Evolutionary conservation across 2,888 invertebrate species (phyloP).

Genomic region (Drosophila quinaria): DNA sequence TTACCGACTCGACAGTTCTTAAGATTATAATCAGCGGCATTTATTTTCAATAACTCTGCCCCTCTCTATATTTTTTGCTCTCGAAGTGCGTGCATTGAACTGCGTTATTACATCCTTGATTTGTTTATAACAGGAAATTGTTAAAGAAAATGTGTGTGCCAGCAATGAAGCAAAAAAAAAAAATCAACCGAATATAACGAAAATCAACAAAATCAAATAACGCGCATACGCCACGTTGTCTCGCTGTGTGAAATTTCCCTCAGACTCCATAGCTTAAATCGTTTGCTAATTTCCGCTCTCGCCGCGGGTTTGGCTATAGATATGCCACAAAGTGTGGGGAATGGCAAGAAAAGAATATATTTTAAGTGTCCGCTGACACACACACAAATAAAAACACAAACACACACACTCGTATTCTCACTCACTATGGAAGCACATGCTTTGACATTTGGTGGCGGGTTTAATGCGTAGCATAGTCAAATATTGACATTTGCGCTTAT

Average conservation of each 20-base stretch:
- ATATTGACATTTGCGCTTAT: conserved; percentile 80
- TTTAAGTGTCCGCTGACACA: conserved; percentile 56
- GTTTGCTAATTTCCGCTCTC: conserved; percentile 79
- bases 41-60: conserved; percentile 62
- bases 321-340: conserved; percentile 36
- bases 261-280: conserved; percentile 57
- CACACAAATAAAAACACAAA: conserved; percentile 26
- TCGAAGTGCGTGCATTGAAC: conserved; percentile 65
- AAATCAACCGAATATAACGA: conserved; percentile 3
- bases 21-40: conserved; percentile 76
- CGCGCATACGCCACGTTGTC: conserved; percentile 59
- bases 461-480: conserved; percentile 73
- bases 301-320: conserved; percentile 53
- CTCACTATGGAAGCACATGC: conserved; percentile 50
- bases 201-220: conserved; percentile 67
- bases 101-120: conserved; percentile 83
- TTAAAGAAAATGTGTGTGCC: conserved; percentile 65
- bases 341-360: conserved; percentile 30
- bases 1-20: conserved; percentile 64
- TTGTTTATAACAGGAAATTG: conserved; percentile 80
- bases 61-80: conserved; percentile 6
- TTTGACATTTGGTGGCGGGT: conserved; percentile 55
- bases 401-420: conserved; percentile 3
- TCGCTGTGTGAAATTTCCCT: conserved; percentile 15
- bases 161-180: conserved; percentile 10